A percentile compares a stretch with the other conserved stretches of the same genome.
Conservation (phyloP, 2,888 invertebrate genomes). For the Eremobia ochroleuca region DNA sequence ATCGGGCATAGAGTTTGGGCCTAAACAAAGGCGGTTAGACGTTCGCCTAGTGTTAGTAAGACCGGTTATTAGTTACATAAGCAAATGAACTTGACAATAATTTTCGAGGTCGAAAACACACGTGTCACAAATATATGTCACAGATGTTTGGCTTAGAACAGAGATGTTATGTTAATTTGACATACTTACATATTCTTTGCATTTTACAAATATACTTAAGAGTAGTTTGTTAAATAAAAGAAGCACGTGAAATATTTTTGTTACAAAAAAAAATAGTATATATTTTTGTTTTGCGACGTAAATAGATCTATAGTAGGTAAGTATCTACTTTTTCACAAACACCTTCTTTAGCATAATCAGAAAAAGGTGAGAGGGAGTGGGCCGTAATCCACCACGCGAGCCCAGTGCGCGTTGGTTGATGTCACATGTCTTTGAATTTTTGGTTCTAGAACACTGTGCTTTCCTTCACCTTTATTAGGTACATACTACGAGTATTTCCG, state of each 20-base stretch:
- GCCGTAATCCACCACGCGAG: too few species aligned
- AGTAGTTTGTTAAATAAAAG: background rate
- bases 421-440: background rate
- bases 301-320: background rate
- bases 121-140: conserved; percentile 1
- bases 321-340: background rate
- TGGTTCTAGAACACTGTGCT: background rate
- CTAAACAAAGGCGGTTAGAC: background rate
- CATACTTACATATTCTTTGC: conserved; percentile 26
- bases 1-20: background rate
- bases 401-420: background rate
- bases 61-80: conserved; percentile 36
- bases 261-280: background rate
- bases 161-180: conserved; percentile 33
- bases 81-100: conserved; percentile 62
- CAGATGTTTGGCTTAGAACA: conserved; percentile 4
- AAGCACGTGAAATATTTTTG: background rate
- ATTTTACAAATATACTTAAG: conserved; percentile 4
- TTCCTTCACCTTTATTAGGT: background rate
- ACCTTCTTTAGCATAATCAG: background rate
- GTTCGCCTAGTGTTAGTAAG: background rate
- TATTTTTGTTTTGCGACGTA: background rate
- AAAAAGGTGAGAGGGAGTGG: too few species aligned
- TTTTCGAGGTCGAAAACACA: conserved; percentile 35
- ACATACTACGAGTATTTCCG: background rate